Evolutionary conservation across 2,797 vertebrate species (phyloP), one percentile per base, ranked within the genome.

Genomic region (Neostethus bicornis): DNA sequence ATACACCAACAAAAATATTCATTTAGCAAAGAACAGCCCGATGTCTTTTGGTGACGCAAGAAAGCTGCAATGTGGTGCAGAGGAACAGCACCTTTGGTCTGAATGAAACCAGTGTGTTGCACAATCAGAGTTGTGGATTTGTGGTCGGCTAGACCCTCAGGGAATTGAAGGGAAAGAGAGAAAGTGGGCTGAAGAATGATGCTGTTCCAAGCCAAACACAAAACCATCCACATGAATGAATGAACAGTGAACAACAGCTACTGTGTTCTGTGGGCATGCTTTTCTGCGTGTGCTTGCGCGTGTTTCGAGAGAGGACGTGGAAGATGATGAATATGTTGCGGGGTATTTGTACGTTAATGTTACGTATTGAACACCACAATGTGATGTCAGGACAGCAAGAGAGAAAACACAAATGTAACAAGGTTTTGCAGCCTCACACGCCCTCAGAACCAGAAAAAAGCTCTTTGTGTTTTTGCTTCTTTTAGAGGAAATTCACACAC

Each of bases 191-290:
- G 74, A 84, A 86, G 85, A 88, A 86, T 85, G 75, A 85, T 75
- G 83, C 75, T 69, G 75, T 79, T 83, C 73, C 81, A 68, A 80
- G 76, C 85, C 86, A 86, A 83, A 84, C 84, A 81, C 79, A 80
- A 87, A 89, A 76, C 79, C 57, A 70, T 83, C 72, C 51, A 69
- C 81, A 89, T 86, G 85, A 89, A 90, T 90, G 88, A 91, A 90
- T 91, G 89, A 85, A 91, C 90, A 90, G 91, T 87, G 87, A 88
- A 89, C 89, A 90, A 89, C 83, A 81, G 72, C 62, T 63, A 76
- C 73, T 79, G 76, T 85, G 85, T 80, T 76, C 75, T 69, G 51
- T 60, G 63, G 42, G 48, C 34, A 56, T 34, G 50, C 55, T 47
- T 57, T 51, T 65, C 58, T 65, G 48, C 37, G 44, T 51, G 51